Evolutionary conservation across 2,113 vertebrate species (phyloP).

Genomic region (Tenebrosternarchus preto): DNA sequence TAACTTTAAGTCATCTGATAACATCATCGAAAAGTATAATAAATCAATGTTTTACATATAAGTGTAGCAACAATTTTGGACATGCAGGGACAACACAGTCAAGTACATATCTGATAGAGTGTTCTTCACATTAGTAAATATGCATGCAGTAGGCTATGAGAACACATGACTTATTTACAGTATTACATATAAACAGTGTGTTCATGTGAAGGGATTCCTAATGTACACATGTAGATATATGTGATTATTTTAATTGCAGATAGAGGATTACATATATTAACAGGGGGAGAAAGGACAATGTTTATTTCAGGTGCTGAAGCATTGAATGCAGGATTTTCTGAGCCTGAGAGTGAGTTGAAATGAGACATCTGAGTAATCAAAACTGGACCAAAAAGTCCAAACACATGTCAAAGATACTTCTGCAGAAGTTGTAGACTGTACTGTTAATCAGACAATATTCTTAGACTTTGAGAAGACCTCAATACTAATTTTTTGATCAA

Average conservation of each 20-base stretch:
- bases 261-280: slow-evolving; percentile 22
- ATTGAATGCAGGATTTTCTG: slow-evolving; percentile 34
- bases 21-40: neutral
- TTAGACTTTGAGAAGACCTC: slow-evolving; percentile 36
- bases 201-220: slow-evolving; percentile 17
- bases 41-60: slow-evolving; percentile 24
- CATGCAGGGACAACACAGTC: slow-evolving; percentile 48
- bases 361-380: slow-evolving; percentile 2
- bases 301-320: slow-evolving; percentile 39
- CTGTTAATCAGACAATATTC: slow-evolving; percentile 37
- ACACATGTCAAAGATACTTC: slow-evolving; percentile 40
- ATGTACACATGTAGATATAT: slow-evolving; percentile 33
- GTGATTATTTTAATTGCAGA: slow-evolving; percentile 36
- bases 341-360: slow-evolving; percentile 51
- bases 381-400: slow-evolving; percentile 52
- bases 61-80: slow-evolving; percentile 37
- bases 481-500: slow-evolving; percentile 31
- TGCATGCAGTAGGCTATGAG: slow-evolving; percentile 48
- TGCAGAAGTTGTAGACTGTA: slow-evolving; percentile 50
- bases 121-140: slow-evolving; percentile 43
- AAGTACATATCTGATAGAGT: slow-evolving; percentile 21
- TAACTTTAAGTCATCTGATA: slow-evolving; percentile 12
- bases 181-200: slow-evolving; percentile 28
- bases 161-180: slow-evolving; percentile 25
- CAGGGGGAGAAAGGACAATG: slow-evolving; percentile 32